Evolutionary conservation across 2,113 vertebrate genomes (phyloP).

Genomic region (Tricholaema leucomelas): DNA sequence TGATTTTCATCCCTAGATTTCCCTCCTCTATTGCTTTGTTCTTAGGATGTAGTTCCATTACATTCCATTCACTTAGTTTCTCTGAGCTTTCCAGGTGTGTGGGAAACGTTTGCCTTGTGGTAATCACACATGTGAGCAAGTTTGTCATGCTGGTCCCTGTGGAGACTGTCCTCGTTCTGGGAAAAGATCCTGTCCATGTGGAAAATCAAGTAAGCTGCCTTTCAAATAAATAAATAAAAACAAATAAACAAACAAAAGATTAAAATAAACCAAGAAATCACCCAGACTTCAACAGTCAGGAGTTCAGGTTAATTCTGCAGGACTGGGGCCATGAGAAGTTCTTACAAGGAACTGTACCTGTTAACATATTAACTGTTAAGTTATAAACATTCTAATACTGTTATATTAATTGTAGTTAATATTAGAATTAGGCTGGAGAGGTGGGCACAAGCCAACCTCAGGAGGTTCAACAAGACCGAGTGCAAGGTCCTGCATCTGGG

Average conservation of each 20-base stretch:
- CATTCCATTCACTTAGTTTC: background rate
- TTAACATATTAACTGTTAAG: too few relatives aligned
- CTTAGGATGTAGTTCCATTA: background rate
- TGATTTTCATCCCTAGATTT: background rate
- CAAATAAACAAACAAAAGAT: background rate
- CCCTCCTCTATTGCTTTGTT: background rate
- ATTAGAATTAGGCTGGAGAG: too few relatives aligned
- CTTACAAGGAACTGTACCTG: background rate
- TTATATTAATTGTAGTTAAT: background rate
- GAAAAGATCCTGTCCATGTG: constrained; percentile 90
- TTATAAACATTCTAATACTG: background rate
- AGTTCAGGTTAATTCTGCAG: background rate
- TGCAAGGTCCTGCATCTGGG: too few relatives aligned
- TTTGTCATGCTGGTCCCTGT: constrained; percentile 87
- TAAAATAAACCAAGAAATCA: background rate
- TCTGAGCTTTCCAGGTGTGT: constrained; percentile 80
- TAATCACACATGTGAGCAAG: constrained; percentile 89
- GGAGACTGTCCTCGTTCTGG: constrained; percentile 91
- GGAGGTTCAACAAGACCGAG: too few relatives aligned
- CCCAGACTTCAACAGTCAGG: background rate
- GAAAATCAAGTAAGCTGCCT: constrained; percentile 84
- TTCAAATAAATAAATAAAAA: background rate
- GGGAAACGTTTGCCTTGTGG: constrained; percentile 86
- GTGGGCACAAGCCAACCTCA: too few relatives aligned
- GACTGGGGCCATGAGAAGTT: background rate